Percentiles rank a stretch among this genome's conserved stretches.
These are phyloP conservation scores for Myathropa florea DNA, from an alignment of 2,888 invertebrate genomes.

Conservation along the genomic window DNA sequence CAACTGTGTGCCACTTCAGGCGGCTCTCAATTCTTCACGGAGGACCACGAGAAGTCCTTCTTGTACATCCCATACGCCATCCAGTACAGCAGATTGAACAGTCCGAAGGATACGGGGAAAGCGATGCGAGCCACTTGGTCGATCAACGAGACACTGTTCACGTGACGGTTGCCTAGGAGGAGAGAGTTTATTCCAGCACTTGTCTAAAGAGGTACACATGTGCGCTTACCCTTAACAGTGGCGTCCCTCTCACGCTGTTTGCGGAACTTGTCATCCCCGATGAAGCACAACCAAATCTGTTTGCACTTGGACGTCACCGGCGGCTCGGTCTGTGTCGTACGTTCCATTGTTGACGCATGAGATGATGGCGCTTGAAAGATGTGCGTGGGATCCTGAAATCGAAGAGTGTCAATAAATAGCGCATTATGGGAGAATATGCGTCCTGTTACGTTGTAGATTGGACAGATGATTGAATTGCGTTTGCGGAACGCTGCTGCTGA, in stretches of 20 bases:
- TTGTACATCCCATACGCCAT: slow-evolving; percentile 90
- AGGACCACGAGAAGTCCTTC: slow-evolving; percentile 78
- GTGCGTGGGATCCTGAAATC: slow-evolving; percentile 79
- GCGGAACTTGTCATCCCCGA: slow-evolving; percentile 89
- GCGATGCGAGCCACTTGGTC: slow-evolving; percentile 90
- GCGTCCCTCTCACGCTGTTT: slow-evolving; percentile 89
- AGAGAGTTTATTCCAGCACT: not conserved
- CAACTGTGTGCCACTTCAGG: not conserved
- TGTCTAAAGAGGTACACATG: not conserved
- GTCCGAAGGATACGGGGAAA: slow-evolving; percentile 92
- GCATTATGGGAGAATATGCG: not conserved
- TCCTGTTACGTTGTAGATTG: slow-evolving; percentile 84
- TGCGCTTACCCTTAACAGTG: slow-evolving; percentile 76
- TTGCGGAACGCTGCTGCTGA: slow-evolving; percentile 79
- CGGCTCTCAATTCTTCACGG: slow-evolving; percentile 71
- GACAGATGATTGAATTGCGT: slow-evolving; percentile 84
- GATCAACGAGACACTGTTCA: slow-evolving; percentile 93
- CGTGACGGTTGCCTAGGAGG: slow-evolving; percentile 82
- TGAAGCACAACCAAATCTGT: slow-evolving; percentile 90
- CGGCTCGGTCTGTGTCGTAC: slow-evolving; percentile 91
- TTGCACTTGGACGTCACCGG: slow-evolving; percentile 88
- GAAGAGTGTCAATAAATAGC: not conserved
- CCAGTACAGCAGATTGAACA: slow-evolving; percentile 95
- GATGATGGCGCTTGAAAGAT: slow-evolving; percentile 78
- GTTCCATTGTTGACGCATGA: slow-evolving; percentile 86